Conservation (phyloP, 2,113 vertebrate species). For the Tragelaphus strepsiceros region DNA sequence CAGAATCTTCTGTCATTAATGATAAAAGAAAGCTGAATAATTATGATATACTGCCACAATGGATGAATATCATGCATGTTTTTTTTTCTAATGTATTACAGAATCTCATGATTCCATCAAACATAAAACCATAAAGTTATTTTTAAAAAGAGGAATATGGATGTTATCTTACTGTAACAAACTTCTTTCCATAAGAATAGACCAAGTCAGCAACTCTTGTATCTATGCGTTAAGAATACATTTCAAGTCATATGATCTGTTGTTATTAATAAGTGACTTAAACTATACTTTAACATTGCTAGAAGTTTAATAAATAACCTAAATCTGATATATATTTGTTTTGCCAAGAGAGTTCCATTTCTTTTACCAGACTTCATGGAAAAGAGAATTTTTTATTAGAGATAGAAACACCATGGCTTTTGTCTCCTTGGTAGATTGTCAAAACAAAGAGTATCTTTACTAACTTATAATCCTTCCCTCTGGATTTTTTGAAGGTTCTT, state of each 20-base stretch:
- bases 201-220: slow-evolving; percentile 70
- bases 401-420: not conserved
- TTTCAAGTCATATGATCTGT: slow-evolving; percentile 67
- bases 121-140: slow-evolving; percentile 70
- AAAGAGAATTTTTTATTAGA: not conserved
- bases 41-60: slow-evolving; percentile 70
- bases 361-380: not conserved
- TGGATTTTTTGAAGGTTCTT: not conserved
- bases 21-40: slow-evolving; percentile 73
- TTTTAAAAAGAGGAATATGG: slow-evolving; percentile 73
- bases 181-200: slow-evolving; percentile 74
- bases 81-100: slow-evolving; percentile 63
- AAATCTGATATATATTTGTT: not conserved
- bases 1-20: slow-evolving; percentile 80
- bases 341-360: not conserved
- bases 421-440: not conserved
- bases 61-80: slow-evolving; percentile 41
- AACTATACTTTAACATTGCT: slow-evolving; percentile 35
- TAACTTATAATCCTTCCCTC: not conserved
- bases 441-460: not conserved
- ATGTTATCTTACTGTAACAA: slow-evolving; percentile 73
- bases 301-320: slow-evolving; percentile 19
- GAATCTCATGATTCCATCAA: slow-evolving; percentile 74
- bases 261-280: slow-evolving; percentile 54
- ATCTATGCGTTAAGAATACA: slow-evolving; percentile 59